These are phyloP conservation scores for Periphyllus acericola DNA, from an alignment of 2,888 invertebrate genomes.

Conservation along the genomic window DNA sequence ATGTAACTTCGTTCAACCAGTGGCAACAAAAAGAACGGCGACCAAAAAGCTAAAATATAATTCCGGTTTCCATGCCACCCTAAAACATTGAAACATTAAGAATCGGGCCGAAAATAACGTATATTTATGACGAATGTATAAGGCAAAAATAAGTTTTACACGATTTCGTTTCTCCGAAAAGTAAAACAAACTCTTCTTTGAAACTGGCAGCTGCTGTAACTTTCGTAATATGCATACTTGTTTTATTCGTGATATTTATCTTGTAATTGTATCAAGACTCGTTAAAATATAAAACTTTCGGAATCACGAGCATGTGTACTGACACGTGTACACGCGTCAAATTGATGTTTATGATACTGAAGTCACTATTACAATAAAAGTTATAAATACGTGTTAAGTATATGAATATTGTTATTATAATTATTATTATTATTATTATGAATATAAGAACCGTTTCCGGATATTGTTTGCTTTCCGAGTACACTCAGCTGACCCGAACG, in stretches of 20 bases:
- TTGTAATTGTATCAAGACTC: conserved; percentile 9
- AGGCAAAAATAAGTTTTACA: background rate
- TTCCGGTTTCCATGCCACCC: background rate
- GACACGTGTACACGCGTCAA: too few species aligned
- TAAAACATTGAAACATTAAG: too few species aligned
- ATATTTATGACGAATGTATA: background rate
- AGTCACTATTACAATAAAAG: too few species aligned
- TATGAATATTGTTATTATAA: too few species aligned
- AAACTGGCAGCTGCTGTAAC: background rate
- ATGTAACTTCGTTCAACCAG: background rate
- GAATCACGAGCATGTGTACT: background rate
- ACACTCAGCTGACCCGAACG: background rate
- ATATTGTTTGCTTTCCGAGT: background rate
- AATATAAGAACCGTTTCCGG: background rate
- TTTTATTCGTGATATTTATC: background rate
- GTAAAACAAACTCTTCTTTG: conserved; percentile 8
- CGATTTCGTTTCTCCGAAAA: background rate
- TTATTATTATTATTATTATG: too few species aligned
- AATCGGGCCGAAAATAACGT: background rate
- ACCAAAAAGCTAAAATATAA: background rate
- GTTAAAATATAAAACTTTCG: conserved; percentile 2
- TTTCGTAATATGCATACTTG: conserved; percentile 15
- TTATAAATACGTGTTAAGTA: too few species aligned
- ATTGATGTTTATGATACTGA: too few species aligned
- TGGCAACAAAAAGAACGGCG: background rate